phyloP scores from a whole-genome alignment of 2,797 vertebrate genomes.

The Thaleichthys pacificus region DNA sequence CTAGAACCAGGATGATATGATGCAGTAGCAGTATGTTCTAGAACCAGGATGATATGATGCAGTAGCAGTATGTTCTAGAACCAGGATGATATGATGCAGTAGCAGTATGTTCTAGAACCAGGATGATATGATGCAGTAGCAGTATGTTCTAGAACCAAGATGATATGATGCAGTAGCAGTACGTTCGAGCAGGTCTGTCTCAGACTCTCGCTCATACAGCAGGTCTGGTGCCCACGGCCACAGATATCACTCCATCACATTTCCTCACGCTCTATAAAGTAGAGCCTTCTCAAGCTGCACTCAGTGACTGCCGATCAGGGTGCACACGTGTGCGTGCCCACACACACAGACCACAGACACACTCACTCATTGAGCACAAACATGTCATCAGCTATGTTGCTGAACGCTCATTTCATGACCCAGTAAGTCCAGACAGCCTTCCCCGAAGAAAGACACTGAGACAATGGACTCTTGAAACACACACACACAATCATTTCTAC shows the following conservation, averaged over 20 bases:
- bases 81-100: too few relatives aligned
- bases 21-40: too few relatives aligned
- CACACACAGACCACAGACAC: constrained; percentile 4
- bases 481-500: not conserved
- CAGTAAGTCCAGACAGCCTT: constrained; percentile 25
- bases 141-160: too few relatives aligned
- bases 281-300: not conserved
- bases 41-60: too few relatives aligned
- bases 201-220: not conserved
- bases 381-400: constrained; percentile 12
- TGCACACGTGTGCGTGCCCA: not conserved
- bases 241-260: constrained; percentile 24
- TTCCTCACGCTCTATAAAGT: constrained; percentile 27
- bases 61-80: too few relatives aligned
- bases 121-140: too few relatives aligned
- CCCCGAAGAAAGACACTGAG: constrained; percentile 14
- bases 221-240: constrained; percentile 9
- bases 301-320: not conserved
- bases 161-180: too few relatives aligned
- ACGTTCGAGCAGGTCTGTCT: too few relatives aligned
- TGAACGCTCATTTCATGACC: constrained; percentile 39
- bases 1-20: too few relatives aligned
- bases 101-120: too few relatives aligned
- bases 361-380: not conserved
- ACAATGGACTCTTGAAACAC: constrained; percentile 16